phyloP scores from a whole-genome alignment of 2,113 vertebrate species.

The Apteryx mantelli region DNA sequence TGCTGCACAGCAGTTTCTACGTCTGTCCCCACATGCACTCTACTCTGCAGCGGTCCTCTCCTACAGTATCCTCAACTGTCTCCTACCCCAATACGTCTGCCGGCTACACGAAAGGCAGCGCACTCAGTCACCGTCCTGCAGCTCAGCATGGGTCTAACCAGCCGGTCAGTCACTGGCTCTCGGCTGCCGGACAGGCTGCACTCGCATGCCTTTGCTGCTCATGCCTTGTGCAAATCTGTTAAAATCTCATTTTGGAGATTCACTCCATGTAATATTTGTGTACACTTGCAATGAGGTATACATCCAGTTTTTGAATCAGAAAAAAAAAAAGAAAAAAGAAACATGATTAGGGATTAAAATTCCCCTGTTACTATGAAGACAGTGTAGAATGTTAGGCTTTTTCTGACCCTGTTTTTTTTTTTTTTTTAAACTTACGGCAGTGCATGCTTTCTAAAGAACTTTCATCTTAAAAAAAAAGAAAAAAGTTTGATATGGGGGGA shows the following conservation, averaged over 20 bases:
- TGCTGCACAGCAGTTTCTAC: neutral
- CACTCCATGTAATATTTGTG: neutral
- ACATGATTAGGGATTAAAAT: neutral
- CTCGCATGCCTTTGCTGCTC: neutral
- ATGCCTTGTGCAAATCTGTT: rapidly evolving
- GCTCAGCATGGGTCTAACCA: neutral
- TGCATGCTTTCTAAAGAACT: neutral
- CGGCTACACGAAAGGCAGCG: neutral
- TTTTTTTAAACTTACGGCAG: neutral
- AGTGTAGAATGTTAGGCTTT: neutral
- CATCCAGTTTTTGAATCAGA: neutral
- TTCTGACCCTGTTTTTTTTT: neutral
- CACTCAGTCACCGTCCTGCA: neutral
- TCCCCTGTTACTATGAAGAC: neutral
- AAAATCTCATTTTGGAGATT: neutral
- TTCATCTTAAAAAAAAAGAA: neutral
- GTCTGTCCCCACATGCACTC: neutral
- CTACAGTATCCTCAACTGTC: neutral
- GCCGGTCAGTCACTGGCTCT: neutral
- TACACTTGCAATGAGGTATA: neutral
- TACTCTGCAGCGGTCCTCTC: neutral
- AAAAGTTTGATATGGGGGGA: too few species aligned
- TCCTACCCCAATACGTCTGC: neutral
- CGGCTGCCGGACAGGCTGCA: neutral
- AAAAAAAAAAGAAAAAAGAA: neutral